Evolutionary conservation across 2,797 vertebrate species (phyloP), one percentile per base, ranked within the genome.

Genomic region (Takifugu rubripes): DNA sequence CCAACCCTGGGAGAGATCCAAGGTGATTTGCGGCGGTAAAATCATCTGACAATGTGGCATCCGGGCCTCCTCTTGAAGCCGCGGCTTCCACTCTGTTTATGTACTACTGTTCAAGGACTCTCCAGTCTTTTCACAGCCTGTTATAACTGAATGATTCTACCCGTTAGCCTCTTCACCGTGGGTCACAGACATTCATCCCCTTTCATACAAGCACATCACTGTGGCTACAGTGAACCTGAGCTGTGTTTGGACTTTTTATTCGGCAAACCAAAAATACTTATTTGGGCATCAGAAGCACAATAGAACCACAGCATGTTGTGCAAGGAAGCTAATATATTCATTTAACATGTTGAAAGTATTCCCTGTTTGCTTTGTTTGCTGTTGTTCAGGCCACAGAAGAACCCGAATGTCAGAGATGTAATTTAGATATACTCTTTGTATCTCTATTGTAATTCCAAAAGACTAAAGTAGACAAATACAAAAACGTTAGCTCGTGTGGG

Each of bases 1-100:
- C 79, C 81, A 82, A 54, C 60, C 61, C 25, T 61, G 68, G 56
- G 61, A 49, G 47, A 45, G 54, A 70, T 66, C 75, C 69, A 62
- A 70, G 68, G 55, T 66, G 75, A 75, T 69, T 75, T 61, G 45
- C 33, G 3, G 48, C 59, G 26, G 5, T 67, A 68, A 75, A 77
- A 73, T 82, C 75, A 74, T 70, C 84, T 83, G 79, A 81, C 81
- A 64, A 16, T 27, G 10, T 49, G 76, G 77, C 65, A 69, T 43
- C 60, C 46, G 63, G 72, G 64, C 54, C 54, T 54, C 52, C 60
- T 76, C 71, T 81, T 72, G 71, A 79, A 64, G 49, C 63, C 50
- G 31, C 31, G 3, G 61, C 61, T 61, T 64, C 70, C 62, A 12
- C 44, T 68, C 65, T 60, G 74, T 77, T 71, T 57, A 54, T 63